A percentile compares a stretch with the other conserved stretches of the same genome.
phyloP scores from a whole-genome alignment of 2,113 vertebrate species.

The Bathybates hornii region DNA sequence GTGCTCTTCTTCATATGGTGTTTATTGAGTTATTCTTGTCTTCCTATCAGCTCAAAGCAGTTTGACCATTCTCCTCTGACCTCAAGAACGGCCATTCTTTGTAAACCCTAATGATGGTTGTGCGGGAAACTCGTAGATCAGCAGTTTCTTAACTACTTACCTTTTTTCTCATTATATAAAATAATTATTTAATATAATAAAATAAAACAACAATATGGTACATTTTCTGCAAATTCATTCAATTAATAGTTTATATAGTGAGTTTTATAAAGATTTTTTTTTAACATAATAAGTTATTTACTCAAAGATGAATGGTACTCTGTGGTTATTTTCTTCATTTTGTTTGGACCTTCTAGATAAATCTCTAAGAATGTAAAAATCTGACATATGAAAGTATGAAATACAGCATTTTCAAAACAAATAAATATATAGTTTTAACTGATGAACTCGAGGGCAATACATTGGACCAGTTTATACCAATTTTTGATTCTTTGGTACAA shows the following conservation, averaged over 20 bases:
- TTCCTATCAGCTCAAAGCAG: accelerated
- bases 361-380: neutral
- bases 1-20: accelerated
- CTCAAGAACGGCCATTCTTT: accelerated
- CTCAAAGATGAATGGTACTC: neutral
- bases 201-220: neutral
- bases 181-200: neutral
- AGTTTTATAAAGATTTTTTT: neutral
- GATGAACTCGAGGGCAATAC: accelerated
- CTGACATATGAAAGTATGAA: accelerated
- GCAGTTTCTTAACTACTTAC: neutral
- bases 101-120: neutral
- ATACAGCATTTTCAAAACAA: neutral
- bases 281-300: neutral
- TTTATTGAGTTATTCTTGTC: neutral
- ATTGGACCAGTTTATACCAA: accelerated
- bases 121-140: neutral
- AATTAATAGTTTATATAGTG: neutral
- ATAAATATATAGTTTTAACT: neutral
- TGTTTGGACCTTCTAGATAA: neutral
- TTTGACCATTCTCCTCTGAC: neutral
- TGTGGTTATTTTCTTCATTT: neutral
- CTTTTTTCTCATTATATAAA: neutral
- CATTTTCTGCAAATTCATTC: neutral
- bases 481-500: neutral